Evolutionary conservation across 1,140 invertebrate genomes (phyloP).

Genomic region (Euwallacea similis): DNA sequence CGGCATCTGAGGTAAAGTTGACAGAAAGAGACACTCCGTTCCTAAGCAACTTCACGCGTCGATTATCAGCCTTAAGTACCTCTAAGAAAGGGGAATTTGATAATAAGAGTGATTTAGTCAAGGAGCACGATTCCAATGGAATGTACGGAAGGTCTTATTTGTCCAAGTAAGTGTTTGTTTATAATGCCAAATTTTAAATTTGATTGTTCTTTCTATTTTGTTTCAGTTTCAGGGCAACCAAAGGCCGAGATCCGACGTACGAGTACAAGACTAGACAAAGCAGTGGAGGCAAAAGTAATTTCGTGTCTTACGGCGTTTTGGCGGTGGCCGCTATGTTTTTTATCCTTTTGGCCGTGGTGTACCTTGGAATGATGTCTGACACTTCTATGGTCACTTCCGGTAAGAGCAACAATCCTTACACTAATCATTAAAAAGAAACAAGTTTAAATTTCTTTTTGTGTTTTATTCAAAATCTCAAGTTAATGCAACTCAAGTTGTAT

Average conservation of each 20-base stretch:
- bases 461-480: too few relatives aligned
- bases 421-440: slow-evolving; percentile 10
- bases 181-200: background rate
- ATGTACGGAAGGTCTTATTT: slow-evolving; percentile 30
- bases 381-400: slow-evolving; percentile 44
- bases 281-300: slow-evolving; percentile 61
- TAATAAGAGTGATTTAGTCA: slow-evolving; percentile 48
- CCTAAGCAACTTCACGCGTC: slow-evolving; percentile 66
- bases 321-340: slow-evolving; percentile 66
- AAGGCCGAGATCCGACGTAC: slow-evolving; percentile 53
- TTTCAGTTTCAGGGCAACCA: slow-evolving; percentile 40
- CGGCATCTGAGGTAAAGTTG: background rate
- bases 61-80: slow-evolving; percentile 60
- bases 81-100: slow-evolving; percentile 51
- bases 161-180: slow-evolving; percentile 36
- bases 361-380: slow-evolving; percentile 61
- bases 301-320: slow-evolving; percentile 66
- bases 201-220: slow-evolving; percentile 4
- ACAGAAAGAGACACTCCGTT: slow-evolving; percentile 61
- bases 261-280: slow-evolving; percentile 57
- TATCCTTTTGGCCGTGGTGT: slow-evolving; percentile 65
- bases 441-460: slow-evolving; percentile 3
- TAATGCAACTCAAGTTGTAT: too few relatives aligned
- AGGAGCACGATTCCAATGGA: slow-evolving; percentile 51
- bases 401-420: slow-evolving; percentile 43